A percentile compares a stretch with the other conserved stretches of the same genome.
phyloP scores from a whole-genome alignment of 2,888 invertebrate genomes.

The Tortricodes alternella region DNA sequence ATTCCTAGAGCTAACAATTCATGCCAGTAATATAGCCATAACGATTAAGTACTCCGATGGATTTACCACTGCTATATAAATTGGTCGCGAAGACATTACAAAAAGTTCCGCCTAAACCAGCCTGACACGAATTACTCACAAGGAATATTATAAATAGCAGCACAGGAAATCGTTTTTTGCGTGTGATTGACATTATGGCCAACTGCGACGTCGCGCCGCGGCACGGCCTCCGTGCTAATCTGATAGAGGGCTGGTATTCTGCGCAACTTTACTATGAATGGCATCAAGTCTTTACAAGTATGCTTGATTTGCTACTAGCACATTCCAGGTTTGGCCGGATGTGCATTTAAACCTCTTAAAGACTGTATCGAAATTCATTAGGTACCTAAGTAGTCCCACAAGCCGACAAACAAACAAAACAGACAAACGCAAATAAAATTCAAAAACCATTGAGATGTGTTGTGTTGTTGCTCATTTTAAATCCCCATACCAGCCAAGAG shows the following conservation, averaged over 20 bases:
- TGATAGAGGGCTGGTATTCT: constrained; percentile 4
- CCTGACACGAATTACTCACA: constrained; percentile 22
- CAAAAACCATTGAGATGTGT: no score
- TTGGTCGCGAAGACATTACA: constrained; percentile 21
- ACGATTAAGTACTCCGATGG: constrained; percentile 5
- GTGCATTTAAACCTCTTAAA: no score
- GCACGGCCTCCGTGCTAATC: constrained; percentile 5
- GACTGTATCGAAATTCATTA: no score
- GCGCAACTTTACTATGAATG: background rate
- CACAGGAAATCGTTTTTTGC: constrained; percentile 25
- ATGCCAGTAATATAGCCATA: background rate
- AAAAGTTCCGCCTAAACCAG: constrained; percentile 17
- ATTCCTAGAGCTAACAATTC: no score
- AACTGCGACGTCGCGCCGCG: constrained; percentile 16
- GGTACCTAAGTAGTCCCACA: no score
- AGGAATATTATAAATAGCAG: constrained; percentile 3
- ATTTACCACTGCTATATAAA: constrained; percentile 10
- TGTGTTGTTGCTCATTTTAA: no score
- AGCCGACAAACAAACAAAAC: no score
- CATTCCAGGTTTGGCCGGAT: no score
- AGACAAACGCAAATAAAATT: no score
- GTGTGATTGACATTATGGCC: constrained; percentile 26
- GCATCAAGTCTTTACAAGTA: no score
- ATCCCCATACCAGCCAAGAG: no score
- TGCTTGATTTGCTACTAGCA: no score